Evolutionary conservation across 2,113 vertebrate species (phyloP), one percentile per base, ranked within the genome.

Genomic region (Indicator indicator): DNA sequence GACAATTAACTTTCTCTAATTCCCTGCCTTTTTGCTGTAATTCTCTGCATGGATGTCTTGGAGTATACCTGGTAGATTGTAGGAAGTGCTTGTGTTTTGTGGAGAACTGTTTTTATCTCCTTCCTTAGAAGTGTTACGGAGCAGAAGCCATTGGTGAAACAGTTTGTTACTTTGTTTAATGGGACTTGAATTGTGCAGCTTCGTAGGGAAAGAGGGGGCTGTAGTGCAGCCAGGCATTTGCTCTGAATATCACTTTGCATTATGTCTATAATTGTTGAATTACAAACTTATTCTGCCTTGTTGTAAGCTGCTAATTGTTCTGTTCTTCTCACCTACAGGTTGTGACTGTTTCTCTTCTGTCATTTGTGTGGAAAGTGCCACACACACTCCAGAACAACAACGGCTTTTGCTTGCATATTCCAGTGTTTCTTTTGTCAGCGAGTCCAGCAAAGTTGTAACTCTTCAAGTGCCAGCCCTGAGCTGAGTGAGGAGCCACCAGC

Each of bases 391-490:
- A 96, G 96, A 97, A 98, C 99, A 98, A 98, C 99, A 90, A 98
- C 99, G 99, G 99, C 99, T 99, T 99, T 99, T 98, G 98, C 98
- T 96, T 98, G 99, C 98, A 96, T 99, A 97, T 98, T 98, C 98
- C 99, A 98, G 99, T 99, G 99, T 98, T 98, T 98, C 97, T 98
- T 99, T 98, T 99, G 99, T 98, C 99, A 98, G 98, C 98, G 98
- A 98, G 98, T 98, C 97, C 98, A 98, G 98, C 99, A 98, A 97
- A 98, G 98, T 98, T 98, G 97, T 98, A 98, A 96, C 97, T 98
- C 98, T 88, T 98, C 98, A 97, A 97, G 98, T 86, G 97, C 98
- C 98, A 98, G 99, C 98, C 98, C 98, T 78, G 99, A 99, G 98
- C 97, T 97, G 97, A 98, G 98, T 93, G 98, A 98, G 95, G 98